These are phyloP conservation scores for Muschampia plurimacula DNA, from an alignment of 2,888 invertebrate genomes.

Conservation along the genomic window DNA sequence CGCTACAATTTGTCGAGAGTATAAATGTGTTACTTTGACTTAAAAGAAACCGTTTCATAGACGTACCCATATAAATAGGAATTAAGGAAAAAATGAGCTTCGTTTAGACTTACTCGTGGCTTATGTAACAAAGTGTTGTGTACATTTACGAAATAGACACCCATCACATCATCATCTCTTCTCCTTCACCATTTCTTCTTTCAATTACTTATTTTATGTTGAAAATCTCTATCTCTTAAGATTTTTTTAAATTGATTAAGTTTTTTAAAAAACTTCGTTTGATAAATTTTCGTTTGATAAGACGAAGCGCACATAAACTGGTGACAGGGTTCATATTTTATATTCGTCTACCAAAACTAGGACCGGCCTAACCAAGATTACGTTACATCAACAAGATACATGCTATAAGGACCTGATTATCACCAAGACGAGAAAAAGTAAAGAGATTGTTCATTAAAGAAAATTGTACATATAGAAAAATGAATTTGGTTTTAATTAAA, in stretches of 20 bases:
- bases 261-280: conserved; percentile 17
- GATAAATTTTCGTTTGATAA: conserved; percentile 54
- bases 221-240: conserved; percentile 32
- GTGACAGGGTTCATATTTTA: conserved; percentile 80
- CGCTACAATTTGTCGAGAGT: conserved; percentile 1
- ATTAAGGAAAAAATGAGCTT: conserved; percentile 85
- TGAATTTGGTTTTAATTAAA: too few species aligned
- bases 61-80: conserved; percentile 73
- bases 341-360: conserved; percentile 63
- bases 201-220: conserved; percentile 42
- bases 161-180: conserved; percentile 55
- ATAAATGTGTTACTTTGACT: conserved; percentile 19
- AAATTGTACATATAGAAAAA: too few species aligned
- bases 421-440: background rate
- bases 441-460: background rate
- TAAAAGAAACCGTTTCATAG: conserved; percentile 41
- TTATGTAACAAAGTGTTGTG: conserved; percentile 78
- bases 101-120: conserved; percentile 83
- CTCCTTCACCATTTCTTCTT: conserved; percentile 50
- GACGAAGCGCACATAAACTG: conserved; percentile 79
- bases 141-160: conserved; percentile 65
- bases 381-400: background rate
- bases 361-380: background rate
- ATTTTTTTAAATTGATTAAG: background rate
- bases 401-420: background rate